phyloP scores from a whole-genome alignment of 2,113 vertebrate genomes.

The Hydrolagus affinis region DNA sequence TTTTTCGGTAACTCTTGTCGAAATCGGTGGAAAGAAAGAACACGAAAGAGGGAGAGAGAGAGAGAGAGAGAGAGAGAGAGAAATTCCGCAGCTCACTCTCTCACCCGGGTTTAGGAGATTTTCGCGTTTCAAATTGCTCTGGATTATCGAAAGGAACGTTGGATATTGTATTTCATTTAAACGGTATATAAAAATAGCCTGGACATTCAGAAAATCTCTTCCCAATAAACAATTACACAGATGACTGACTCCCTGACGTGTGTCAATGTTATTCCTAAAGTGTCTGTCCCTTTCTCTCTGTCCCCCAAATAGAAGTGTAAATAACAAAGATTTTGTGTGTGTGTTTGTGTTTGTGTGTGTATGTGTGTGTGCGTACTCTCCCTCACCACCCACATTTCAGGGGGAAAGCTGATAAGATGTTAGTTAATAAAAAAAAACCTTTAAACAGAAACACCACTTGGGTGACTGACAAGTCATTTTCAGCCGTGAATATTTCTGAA shows the following conservation, averaged over 20 bases:
- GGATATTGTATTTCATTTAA: conserved; percentile 29
- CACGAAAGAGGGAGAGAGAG: neutral
- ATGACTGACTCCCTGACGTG: neutral
- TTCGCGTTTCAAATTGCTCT: neutral
- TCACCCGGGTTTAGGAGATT: no score
- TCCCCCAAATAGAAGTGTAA: neutral
- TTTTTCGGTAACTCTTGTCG: no score
- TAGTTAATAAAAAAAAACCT: neutral
- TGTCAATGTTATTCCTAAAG: neutral
- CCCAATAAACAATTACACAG: conserved; percentile 29
- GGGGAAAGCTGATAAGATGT: neutral
- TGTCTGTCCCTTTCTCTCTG: no score
- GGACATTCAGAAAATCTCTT: conserved; percentile 7
- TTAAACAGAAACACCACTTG: no score
- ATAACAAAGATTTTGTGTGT: no score
- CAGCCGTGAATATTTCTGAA: neutral
- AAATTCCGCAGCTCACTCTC: neutral
- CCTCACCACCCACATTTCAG: no score
- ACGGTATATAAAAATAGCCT: conserved; percentile 12
- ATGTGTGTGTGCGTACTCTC: no score
- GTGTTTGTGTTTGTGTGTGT: no score
- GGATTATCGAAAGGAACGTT: conserved; percentile 6
- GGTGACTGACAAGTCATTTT: neutral
- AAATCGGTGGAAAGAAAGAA: no score
- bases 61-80: neutral